Evolutionary conservation across 2,888 invertebrate species (phyloP), one percentile per base, ranked within the genome.

Genomic region (Theretra japonica): DNA sequence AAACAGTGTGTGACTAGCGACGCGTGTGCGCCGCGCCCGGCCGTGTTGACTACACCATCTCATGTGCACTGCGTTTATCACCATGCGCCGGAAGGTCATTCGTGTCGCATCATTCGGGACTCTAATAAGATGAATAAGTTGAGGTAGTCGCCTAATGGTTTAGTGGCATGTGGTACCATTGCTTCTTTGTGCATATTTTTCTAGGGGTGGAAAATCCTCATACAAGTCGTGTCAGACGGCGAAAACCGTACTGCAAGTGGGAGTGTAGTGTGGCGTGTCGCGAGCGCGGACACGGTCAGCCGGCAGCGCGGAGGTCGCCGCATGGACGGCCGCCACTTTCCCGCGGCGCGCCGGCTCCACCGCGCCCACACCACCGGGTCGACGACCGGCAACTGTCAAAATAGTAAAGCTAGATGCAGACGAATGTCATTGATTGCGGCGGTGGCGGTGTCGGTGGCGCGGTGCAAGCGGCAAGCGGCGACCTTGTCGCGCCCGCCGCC

Each of bases 401-500:
- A 86, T 86, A 86, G 84, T 85, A 81, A 80, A 82, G 79, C 81
- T 81, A 82, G 82, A 79, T 84, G 84, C 83, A 80, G 77, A 79
- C 80, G 80, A 78, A 77, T 82, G 78, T 80, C 80, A 77, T 80
- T 81, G 80, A 81, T 77, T 79, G 83, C 75, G 62, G 76, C 62
- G 60, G n/a, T 17, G 23, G 33, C 62, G 62, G 62, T 41, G 58
- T 25, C 62, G 65, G 23, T 65, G 58, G 23, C 58, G 75, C 77
- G 80, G 72, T 78, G 83, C 80, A 78, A 70, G 80, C 75, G 75
- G 77, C 82, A 77, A 78, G 77, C 74, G 77, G 86, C 88, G 91
- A 91, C 92, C 91, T 91, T 90, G 91, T 79, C 83, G 85, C 83
- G 88, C 87, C 88, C 88, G 88, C 86, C 88, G 85, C 86, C 85